Evolutionary conservation across 1,140 invertebrate genomes (phyloP).

Genomic region (Fopius arisanus): DNA sequence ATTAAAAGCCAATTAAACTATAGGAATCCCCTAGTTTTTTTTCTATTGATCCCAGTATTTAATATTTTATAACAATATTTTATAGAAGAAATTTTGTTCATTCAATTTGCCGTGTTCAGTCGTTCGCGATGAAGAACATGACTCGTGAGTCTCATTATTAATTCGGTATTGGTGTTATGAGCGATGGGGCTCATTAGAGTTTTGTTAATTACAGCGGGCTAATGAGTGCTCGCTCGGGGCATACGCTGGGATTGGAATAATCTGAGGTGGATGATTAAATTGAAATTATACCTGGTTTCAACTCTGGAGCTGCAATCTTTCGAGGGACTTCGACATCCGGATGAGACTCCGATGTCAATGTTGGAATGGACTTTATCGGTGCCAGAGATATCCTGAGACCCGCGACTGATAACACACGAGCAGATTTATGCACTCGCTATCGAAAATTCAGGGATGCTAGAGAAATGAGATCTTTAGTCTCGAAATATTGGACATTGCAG

Average conservation of each 20-base stretch:
- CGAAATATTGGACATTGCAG: too few species aligned
- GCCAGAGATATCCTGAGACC: background rate
- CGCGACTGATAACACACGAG: background rate
- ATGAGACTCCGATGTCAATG: background rate
- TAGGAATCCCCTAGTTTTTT: too few species aligned
- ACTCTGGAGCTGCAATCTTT: background rate
- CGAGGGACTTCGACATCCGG: background rate
- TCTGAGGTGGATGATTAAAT: background rate
- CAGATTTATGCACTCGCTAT: too few species aligned
- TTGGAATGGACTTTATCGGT: background rate
- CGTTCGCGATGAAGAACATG: background rate
- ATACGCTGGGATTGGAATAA: background rate
- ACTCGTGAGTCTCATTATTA: background rate
- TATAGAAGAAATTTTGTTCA: background rate
- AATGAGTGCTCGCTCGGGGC: background rate
- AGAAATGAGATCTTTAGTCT: too few species aligned
- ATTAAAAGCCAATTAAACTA: too few species aligned
- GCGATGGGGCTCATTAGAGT: background rate
- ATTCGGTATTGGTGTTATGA: background rate
- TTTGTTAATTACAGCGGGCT: background rate
- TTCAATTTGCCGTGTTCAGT: background rate
- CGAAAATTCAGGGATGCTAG: too few species aligned
- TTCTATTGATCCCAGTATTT: too few species aligned
- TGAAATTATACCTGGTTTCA: background rate
- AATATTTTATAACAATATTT: too few species aligned